Evolutionary conservation across 2,113 vertebrate genomes (phyloP).

Genomic region (Tauraco erythrolophus): DNA sequence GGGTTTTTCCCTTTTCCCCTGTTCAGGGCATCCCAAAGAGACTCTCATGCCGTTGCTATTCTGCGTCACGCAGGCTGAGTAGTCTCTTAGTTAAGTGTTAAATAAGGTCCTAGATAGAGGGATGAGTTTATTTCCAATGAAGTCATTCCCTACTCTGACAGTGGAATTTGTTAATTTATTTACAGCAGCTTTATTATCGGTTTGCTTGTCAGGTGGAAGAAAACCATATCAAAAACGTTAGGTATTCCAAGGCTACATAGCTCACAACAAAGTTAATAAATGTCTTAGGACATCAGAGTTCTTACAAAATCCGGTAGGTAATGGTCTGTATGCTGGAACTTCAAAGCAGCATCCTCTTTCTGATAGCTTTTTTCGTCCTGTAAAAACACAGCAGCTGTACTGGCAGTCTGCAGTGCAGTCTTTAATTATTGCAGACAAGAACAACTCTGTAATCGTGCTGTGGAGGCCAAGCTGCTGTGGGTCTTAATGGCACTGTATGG

Average conservation of each 20-base stretch:
- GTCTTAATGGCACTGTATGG: neutral
- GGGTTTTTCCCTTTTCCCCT: neutral
- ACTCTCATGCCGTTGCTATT: accelerated
- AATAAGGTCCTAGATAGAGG: neutral
- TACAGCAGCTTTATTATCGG: neutral
- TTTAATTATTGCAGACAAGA: constrained; percentile 49
- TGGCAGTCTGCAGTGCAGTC: neutral
- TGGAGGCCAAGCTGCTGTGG: neutral
- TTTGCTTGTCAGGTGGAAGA: neutral
- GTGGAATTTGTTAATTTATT: neutral
- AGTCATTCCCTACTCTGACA: neutral
- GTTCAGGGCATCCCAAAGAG: neutral
- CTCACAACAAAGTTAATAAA: neutral
- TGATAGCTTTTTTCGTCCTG: neutral
- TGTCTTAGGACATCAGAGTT: neutral
- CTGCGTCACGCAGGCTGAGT: neutral
- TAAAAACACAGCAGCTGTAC: neutral
- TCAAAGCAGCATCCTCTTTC: neutral
- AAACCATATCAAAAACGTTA: neutral
- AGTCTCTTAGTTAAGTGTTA: neutral
- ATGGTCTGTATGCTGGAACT: neutral
- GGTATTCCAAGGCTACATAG: neutral
- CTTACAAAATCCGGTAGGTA: neutral
- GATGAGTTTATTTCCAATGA: neutral
- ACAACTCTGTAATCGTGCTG: constrained; percentile 20